Evolutionary conservation across 2,888 invertebrate genomes (phyloP), one percentile per base, ranked within the genome.

Genomic region (Coleophora deauratella): DNA sequence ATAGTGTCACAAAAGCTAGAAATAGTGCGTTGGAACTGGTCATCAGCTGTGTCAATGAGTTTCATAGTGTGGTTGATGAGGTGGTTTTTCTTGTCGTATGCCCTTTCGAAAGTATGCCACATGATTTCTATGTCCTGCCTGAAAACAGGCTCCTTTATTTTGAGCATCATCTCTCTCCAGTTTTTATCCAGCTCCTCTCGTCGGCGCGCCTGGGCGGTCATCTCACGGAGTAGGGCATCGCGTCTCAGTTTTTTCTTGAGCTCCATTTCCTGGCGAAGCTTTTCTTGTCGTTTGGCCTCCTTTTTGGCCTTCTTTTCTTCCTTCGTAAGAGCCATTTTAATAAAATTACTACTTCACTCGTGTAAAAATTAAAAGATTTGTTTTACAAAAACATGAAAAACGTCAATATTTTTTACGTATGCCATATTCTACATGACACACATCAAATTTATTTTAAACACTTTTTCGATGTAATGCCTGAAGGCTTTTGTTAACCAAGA

Each of bases 21-120:
- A 49, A 91, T 87, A 38, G 90, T 88, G 47, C 88, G 84, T 44
- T 87, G 81, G 52, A 91, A 91, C 57, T 92, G 90, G 15, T 87
- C 78, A 62, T 91, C 90, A 2, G 91, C 88, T 44, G 87, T 67
- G 38, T 90, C 79, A 49, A 90, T 77, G 49, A 91, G 87, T 40
- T 79, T 73, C 57, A 89, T 73, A 10, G 89, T 78, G 47, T 82
- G 80, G 4, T 68, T 59, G 39, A 92, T 90, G 2, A 88, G 62
- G 31, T 85, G 66, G 52, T 91, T 88, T 70, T 91, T 91, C 47
- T 87, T 85, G 41, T 87, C 86, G 11, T 88, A 64, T 0, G 78
- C 70, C 49, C 88, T 72, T 56, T 90, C 88, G 51, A 91, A 84
- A 2, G 66, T 65, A 35, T 72, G 72, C 75, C 81, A 78, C 70